Percentiles rank a stretch among this genome's conserved stretches.
Conservation (phyloP, 1,140 invertebrate species). For the Melanaphis sacchari region DNA sequence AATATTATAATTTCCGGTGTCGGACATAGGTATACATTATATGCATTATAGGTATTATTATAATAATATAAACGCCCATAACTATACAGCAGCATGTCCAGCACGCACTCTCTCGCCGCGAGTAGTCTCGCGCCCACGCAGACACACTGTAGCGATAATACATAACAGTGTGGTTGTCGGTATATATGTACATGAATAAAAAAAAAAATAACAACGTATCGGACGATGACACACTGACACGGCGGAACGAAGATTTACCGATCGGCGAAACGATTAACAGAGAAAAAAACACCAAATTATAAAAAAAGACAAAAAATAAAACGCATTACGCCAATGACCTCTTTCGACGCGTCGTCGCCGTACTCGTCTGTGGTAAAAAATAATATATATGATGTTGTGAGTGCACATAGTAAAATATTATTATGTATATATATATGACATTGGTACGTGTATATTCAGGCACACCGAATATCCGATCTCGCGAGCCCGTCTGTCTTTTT, state of each 20-base stretch:
- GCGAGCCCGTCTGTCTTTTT: not conserved
- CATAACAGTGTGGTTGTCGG: not conserved
- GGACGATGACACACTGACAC: constrained; percentile 19
- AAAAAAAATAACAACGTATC: not conserved
- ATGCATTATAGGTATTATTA: not conserved
- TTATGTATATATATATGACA: not conserved
- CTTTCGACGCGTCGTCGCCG: not conserved
- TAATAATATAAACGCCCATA: not conserved
- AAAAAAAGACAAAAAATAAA: constrained; percentile 9
- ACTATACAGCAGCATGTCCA: not conserved
- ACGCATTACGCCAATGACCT: not conserved
- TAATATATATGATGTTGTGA: not conserved
- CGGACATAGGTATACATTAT: too few species aligned
- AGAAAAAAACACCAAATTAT: not conserved
- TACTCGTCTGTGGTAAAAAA: not conserved
- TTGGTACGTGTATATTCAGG: not conserved
- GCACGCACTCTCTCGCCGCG: not conserved
- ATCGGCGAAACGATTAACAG: not conserved
- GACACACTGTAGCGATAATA: not conserved
- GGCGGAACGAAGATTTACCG: constrained; percentile 9
- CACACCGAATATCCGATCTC: not conserved
- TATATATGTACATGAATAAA: too few species aligned
- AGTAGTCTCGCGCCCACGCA: not conserved
- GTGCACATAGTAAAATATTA: not conserved
- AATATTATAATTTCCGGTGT: not conserved